Evolutionary conservation across 2,797 vertebrate genomes (phyloP).

Genomic region (Gila robusta): DNA sequence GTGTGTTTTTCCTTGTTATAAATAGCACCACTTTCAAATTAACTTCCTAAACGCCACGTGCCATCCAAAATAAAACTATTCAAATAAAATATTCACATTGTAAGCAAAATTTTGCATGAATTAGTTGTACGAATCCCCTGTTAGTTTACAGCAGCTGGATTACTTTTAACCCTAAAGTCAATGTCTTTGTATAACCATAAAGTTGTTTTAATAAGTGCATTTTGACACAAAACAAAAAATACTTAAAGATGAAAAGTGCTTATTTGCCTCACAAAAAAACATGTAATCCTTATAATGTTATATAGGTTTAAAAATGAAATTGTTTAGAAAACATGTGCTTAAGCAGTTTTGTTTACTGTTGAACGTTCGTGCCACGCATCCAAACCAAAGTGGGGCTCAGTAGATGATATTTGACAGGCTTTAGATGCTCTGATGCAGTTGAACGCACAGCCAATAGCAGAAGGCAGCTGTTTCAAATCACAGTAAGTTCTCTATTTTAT

Average conservation of each 20-base stretch:
- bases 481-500: background rate
- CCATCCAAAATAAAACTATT: constrained; percentile 52
- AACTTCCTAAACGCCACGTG: constrained; percentile 50
- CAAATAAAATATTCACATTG: background rate
- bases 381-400: constrained; percentile 3
- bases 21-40: constrained; percentile 54
- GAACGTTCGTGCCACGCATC: constrained; percentile 16
- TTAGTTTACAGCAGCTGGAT: background rate
- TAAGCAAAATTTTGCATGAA: background rate
- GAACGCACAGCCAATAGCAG: constrained; percentile 7
- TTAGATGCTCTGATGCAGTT: constrained; percentile 1
- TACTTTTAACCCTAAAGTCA: background rate
- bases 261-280: background rate
- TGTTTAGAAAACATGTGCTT: constrained; percentile 12
- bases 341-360: background rate
- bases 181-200: background rate
- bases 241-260: constrained; percentile 1
- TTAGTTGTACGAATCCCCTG: background rate
- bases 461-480: constrained; percentile 12
- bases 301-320: background rate
- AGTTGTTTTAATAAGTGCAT: background rate
- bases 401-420: constrained; percentile 20
- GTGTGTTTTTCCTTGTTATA: constrained; percentile 56
- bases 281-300: background rate
- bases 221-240: background rate